Conservation (phyloP, 1,140 invertebrate species). For the Leucophenga varia region DNA sequence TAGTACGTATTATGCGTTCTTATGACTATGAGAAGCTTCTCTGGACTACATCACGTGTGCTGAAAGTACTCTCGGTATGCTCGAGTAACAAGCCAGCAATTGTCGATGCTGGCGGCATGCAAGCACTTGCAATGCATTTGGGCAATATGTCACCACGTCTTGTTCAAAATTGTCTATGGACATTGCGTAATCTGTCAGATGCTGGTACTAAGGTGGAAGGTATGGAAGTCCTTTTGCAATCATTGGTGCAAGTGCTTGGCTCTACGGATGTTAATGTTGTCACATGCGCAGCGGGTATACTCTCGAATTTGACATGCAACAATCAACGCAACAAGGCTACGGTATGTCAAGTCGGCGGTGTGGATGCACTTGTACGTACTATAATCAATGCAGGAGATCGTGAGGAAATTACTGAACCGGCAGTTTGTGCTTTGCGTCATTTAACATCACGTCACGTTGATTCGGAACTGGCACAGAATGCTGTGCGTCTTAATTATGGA, state of each 20-base stretch:
- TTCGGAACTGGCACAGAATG: slow-evolving; percentile 95
- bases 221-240: slow-evolving; percentile 85
- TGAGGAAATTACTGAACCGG: slow-evolving; percentile 98
- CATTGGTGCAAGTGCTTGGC: slow-evolving; percentile 86
- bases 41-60: slow-evolving; percentile 95
- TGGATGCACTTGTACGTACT: slow-evolving; percentile 91
- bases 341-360: slow-evolving; percentile 93
- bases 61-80: slow-evolving; percentile 97
- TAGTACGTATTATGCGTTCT: slow-evolving; percentile 95
- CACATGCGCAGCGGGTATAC: slow-evolving; percentile 95
- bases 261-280: slow-evolving; percentile 95
- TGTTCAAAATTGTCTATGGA: slow-evolving; percentile 97
- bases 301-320: slow-evolving; percentile 98
- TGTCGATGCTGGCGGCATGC: slow-evolving; percentile 96
- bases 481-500: slow-evolving; percentile 91
- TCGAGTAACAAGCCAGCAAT: slow-evolving; percentile 97
- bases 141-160: slow-evolving; percentile 89
- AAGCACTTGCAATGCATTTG: slow-evolving; percentile 92
- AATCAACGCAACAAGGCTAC: slow-evolving; percentile 96
- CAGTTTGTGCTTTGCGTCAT: slow-evolving; percentile 96
- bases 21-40: slow-evolving; percentile 98
- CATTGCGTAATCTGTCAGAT: slow-evolving; percentile 95
- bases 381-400: slow-evolving; percentile 93
- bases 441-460: slow-evolving; percentile 94
- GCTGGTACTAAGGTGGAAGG: slow-evolving; percentile 95